Conservation (phyloP, 2,888 invertebrate genomes). For the Xestoiulus laeticollis region DNA sequence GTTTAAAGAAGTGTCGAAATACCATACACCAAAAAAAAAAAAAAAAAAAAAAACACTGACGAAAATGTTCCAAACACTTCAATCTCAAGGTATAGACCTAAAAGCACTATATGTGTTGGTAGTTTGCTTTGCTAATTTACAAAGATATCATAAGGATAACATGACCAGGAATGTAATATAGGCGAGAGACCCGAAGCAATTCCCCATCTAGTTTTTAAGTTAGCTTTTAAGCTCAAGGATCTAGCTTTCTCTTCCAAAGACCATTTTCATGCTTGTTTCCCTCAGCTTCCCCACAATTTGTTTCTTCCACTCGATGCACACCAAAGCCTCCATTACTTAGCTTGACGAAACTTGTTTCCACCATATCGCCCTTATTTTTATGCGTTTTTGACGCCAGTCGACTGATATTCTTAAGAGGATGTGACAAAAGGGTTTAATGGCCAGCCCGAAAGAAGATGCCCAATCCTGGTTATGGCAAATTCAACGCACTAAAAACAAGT, state of each 20-base stretch:
- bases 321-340: conserved; percentile 28
- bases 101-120: background rate
- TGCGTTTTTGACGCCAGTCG: conserved; percentile 4
- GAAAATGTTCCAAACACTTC: no score
- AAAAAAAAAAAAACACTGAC: no score
- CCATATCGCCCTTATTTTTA: conserved; percentile 8
- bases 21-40: no score
- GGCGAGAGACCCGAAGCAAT: background rate
- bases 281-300: conserved; percentile 22
- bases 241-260: background rate
- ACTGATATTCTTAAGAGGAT: background rate
- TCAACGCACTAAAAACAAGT: background rate
- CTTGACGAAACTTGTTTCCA: conserved; percentile 5
- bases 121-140: background rate
- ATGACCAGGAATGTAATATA: background rate
- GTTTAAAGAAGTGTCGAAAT: no score
- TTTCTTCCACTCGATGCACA: conserved; percentile 24
- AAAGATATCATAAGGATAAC: background rate
- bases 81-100: no score
- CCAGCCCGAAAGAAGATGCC: background rate
- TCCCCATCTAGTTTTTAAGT: conserved; percentile 27
- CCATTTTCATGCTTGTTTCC: background rate
- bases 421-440: conserved; percentile 22
- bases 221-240: background rate
- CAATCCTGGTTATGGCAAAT: background rate